A percentile compares a stretch with the other conserved stretches of the same genome.
These are phyloP conservation scores for Ladona fulva DNA, from an alignment of 1,140 invertebrate genomes.

Conservation along the genomic window DNA sequence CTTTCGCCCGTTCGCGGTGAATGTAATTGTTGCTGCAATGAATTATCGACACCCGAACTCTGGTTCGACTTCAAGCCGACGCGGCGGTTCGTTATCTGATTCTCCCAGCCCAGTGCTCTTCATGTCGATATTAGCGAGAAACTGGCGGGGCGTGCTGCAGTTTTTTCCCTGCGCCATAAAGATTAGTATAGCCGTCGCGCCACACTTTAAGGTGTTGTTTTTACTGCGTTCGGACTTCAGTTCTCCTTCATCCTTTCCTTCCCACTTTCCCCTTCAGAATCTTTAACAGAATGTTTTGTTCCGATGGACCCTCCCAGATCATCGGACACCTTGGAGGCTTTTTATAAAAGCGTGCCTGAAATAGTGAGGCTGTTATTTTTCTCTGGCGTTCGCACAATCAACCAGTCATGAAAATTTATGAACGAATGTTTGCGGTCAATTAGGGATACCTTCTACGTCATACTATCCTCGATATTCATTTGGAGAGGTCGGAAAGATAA, in stretches of 20 bases:
- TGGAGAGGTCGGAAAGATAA: neutral
- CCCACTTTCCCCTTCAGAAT: neutral
- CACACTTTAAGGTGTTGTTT: too few relatives aligned
- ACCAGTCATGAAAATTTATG: constrained; percentile 6
- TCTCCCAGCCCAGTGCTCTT: too few relatives aligned
- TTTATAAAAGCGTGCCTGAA: neutral
- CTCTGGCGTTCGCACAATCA: neutral
- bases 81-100: too few relatives aligned
- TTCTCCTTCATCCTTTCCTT: neutral
- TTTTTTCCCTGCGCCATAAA: too few relatives aligned
- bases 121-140: too few relatives aligned
- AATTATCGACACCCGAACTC: too few relatives aligned
- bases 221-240: too few relatives aligned
- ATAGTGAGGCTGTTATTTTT: neutral
- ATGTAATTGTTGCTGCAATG: too few relatives aligned
- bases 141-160: too few relatives aligned
- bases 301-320: neutral
- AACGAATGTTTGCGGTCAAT: neutral
- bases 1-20: too few relatives aligned
- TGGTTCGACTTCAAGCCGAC: too few relatives aligned
- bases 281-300: neutral
- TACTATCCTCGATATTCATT: neutral
- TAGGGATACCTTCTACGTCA: neutral
- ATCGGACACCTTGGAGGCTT: neutral
- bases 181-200: too few relatives aligned